Base-by-base conservation (phyloP, 1,140 invertebrate species). In the Drosophila nikananu region DNA sequence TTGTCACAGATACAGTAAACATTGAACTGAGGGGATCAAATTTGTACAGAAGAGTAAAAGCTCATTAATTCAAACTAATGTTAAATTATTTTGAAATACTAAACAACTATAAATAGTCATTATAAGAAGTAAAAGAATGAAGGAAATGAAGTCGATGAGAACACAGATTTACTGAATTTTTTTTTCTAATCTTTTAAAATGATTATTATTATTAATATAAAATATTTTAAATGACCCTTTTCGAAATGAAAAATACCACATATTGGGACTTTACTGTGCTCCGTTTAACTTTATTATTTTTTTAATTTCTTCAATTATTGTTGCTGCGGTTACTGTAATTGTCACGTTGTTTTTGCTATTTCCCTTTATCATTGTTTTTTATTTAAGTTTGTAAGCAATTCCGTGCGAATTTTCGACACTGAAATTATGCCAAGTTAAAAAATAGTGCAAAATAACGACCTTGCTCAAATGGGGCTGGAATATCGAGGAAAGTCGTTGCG, bases 361-460 rank as follows among this genome's bases (percentile, higher is more conserved):
- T 12, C 52, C 32, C 52, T 57, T 41, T 59, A 68, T 63, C 41
- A 63, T 70, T 77, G 42, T 32, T 41, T 62, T 75, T 44, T 35
- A 32, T 57, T 49, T 49, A 25, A 30, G 44, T 41, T 46, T 44
- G 35, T 57, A 54, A 59, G 39, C 13, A 60, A 67, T 80, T 67
- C 58, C 57, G 77, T 23, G 58, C 32, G 65, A 72, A 64, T 81
- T 68, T 58, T 70, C 66, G 78, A 70, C 78, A 86, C 82, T 54
- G 66, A 54, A 81, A 81, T 71, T 57, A 74, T 59, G 41, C 55
- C 57, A 46, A 65, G 52, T 65, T 86, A 64, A 15, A 27, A 67
- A 39, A 30, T 48, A 9, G 19, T 27, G n/a, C 4, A 37, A 13
- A 54, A 55, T 37, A 19, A 37, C 23, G 66, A 68, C 66, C 66